Evolutionary conservation across 2,888 invertebrate species (phyloP), one percentile per base, ranked within the genome.

Genomic region (Limnephilus lunatus): DNA sequence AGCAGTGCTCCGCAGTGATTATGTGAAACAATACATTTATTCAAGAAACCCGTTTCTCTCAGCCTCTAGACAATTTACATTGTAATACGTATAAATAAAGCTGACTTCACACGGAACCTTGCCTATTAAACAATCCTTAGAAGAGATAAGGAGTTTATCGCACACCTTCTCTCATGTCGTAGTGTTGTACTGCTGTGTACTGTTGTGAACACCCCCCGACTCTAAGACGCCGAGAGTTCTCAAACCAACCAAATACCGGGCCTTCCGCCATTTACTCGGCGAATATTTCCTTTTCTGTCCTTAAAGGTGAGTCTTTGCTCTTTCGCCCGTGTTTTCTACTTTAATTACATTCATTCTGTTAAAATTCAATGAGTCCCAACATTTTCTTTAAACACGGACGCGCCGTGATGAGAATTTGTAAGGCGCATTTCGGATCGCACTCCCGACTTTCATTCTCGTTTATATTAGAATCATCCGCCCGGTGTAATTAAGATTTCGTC

Each of bases 311-410:
- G 39, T 32, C 85, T 68, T 85, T 19, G 89, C 81, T 68, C 80
- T 68, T 89, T 91, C 48, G 89, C 81, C 85, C 81, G 85, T 89
- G 91, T 92, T 92, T 90, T 93, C 92, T 91, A 81, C 86, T 91
- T 81, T 92, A 93, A 93, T 93, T 92, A 93, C 91, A 91, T 92
- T 92, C 91, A 90, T 92, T 92, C 92, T 92, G 92, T 91, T 93
- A 89, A 93, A 93, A 93, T 93, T 93, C 92, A 93, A 93, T 92
- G 93, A 93, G 91, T 83, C 85, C 90, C 89, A 85, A 81, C 91
- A 86, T 91, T 92, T 81, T 83, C 82, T 89, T 91, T 91, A 90
- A 92, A 93, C 92, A 90, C 89, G 90, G 85, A 85, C 39, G 91
- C 91, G 91, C 91, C 92, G 93, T 90, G 93, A 93, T 91, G 93